Base-by-base conservation (phyloP, 2,797 vertebrate species). In the Graptemys geographica region DNA sequence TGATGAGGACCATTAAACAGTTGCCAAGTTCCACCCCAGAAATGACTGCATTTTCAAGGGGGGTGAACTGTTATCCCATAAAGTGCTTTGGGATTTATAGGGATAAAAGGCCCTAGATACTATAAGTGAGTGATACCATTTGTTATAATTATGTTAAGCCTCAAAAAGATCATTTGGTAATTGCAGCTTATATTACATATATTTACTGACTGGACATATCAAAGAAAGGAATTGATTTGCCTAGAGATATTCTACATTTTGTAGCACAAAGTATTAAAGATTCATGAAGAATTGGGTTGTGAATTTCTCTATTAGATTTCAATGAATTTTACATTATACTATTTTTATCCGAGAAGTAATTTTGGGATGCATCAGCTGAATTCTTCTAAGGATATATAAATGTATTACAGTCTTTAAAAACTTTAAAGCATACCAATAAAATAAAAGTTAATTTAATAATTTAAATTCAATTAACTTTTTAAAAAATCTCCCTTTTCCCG, bases 381-480 rank as follows among this genome's bases (percentile, higher is more conserved):
- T 92, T 86, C 69, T 90, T 37, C 49, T 83, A 86, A 81, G 44
- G 57, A 81, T 12, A 49, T 37, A 89, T 21, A 51, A 93, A 94
- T 33, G 3, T 55, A 89, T 15, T 27, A 84, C 6, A 57, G 0
- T 62, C 51, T 92, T 94, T 21, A 83, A 89, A 96, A 95, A 52
- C 25, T 81, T 96, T 91, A 23, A 41, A 41, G 41, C 41, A 41
- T 41, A 41, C 41, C 41, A 41, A 41, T 41, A 41, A 41, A 41
- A 41, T 41, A 41, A 41, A 41, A 5, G 41, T 41, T 41, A 41
- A 41, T 41, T 41, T 41, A 41, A 41, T 41, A 92, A 85, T 87
- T 90, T 94, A 94, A 94, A 94, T 94, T 91, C 81, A 94, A 94
- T 95, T 90, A 94, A 89, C 49, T 87, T 92, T 69, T 82, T 83